These are phyloP conservation scores for Cyprinodon brontotheroides DNA, from an alignment of 2,113 vertebrate species.

Conservation along the genomic window DNA sequence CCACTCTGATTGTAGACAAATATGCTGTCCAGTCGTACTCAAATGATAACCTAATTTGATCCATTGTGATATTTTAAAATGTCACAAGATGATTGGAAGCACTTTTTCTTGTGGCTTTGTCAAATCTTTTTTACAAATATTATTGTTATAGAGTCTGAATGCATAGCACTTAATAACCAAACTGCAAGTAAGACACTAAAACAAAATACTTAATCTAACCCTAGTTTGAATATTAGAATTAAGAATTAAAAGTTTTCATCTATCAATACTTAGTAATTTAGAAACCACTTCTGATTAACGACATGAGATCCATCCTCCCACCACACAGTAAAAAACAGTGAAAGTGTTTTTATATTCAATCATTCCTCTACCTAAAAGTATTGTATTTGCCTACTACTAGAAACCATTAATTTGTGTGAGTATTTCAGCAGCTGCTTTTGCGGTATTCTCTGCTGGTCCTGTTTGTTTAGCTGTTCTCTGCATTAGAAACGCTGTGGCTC, in stretches of 20 bases:
- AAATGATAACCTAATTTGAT: neutral
- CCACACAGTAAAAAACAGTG: neutral
- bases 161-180: neutral
- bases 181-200: neutral
- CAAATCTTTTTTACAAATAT: neutral
- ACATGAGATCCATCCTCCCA: neutral
- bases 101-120: neutral
- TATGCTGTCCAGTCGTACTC: neutral
- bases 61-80: neutral
- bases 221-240: neutral
- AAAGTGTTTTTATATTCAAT: neutral
- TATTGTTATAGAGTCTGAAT: neutral
- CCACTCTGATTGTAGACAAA: conserved; percentile 5
- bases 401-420: neutral
- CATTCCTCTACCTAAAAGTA: neutral
- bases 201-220: neutral
- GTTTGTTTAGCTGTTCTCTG: conserved; percentile 42
- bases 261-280: neutral
- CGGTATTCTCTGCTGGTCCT: conserved; percentile 10
- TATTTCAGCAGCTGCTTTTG: conserved; percentile 12
- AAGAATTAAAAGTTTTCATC: neutral
- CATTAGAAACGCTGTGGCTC: conserved; percentile 23
- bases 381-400: neutral
- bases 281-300: neutral
- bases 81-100: neutral